Evolutionary conservation across 2,888 invertebrate species (phyloP), one percentile per base, ranked within the genome.

Genomic region (Hirtodrosophila cameraria): DNA sequence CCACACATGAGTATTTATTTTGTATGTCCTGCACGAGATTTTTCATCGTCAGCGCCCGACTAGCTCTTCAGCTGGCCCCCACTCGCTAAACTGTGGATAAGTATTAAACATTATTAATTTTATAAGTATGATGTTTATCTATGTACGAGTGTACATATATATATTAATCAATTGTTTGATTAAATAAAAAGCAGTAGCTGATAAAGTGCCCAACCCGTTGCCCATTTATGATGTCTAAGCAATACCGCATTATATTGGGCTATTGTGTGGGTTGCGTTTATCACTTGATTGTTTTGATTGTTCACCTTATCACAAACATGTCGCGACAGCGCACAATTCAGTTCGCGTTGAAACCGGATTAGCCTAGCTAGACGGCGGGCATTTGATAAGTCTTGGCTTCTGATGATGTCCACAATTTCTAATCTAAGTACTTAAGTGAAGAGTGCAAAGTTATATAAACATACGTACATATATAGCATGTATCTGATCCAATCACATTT

Each of bases 1-100:
- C 87, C 58, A 90, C 79, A 66, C 88, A 88, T 42, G 88, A 88
- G 69, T 89, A 89, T 74, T 89, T 87, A 45, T 89, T 88, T 76
- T 88, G 88, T 54, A 89, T 72, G 66, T 89, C 88, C 84, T 88
- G 86, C 62, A 88, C 71, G 48, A 89, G 62, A 53, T 76, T 83
- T 9, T 60, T 72, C 75, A 76, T 75, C 39, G 39, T 68, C 50
- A 53, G 25, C 53, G 30, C 30, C 35, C 63, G 57, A 48, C 52
- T 28, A 36, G 54, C 71, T 42, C 65, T 30, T 48, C 53, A 61
- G 69, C 74, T 55, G 62, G 45, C 50, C 42, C 35, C 46, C 55
- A 53, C 25, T 33, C 46, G 33, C 55, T 25, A 18, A 42, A 50
- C 72, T 65, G 59, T 35, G 60, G 23, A 59, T 41, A 7, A 42